These are phyloP conservation scores for Agelaius tricolor DNA, from an alignment of 2,113 vertebrate species.

Conservation along the genomic window DNA sequence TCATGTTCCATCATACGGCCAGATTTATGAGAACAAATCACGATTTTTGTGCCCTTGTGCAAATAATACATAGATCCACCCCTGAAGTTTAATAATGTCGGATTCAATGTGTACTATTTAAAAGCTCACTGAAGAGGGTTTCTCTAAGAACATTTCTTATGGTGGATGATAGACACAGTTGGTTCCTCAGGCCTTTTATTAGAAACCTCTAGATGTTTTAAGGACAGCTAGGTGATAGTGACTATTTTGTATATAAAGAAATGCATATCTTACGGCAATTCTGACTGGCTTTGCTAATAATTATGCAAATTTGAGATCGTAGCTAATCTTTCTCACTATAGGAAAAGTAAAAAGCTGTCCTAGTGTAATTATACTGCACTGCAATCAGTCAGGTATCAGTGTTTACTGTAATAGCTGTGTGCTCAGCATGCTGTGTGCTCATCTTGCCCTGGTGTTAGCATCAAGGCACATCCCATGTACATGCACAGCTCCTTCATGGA, in stretches of 20 bases:
- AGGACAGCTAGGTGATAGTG: neutral
- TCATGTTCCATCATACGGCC: rapidly evolving
- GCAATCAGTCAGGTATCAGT: neutral
- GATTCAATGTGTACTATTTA: neutral
- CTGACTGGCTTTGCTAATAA: neutral
- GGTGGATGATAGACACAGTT: neutral
- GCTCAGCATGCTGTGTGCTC: neutral
- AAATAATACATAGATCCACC: neutral
- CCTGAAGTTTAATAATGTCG: neutral
- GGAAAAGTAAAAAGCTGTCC: neutral
- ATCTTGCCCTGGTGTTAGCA: neutral
- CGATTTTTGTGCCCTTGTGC: neutral
- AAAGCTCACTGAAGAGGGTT: neutral
- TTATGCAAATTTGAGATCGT: neutral
- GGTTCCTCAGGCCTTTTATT: neutral
- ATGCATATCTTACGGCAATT: neutral
- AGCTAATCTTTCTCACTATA: neutral
- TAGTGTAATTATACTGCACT: neutral
- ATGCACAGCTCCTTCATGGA: neutral
- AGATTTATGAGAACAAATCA: neutral
- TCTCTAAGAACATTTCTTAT: neutral
- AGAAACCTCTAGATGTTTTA: neutral
- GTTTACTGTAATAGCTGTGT: neutral
- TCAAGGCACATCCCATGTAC: neutral
- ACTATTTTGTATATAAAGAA: neutral